Evolutionary conservation across 2,797 vertebrate species (phyloP).

Genomic region (Cynopterus sphinx): DNA sequence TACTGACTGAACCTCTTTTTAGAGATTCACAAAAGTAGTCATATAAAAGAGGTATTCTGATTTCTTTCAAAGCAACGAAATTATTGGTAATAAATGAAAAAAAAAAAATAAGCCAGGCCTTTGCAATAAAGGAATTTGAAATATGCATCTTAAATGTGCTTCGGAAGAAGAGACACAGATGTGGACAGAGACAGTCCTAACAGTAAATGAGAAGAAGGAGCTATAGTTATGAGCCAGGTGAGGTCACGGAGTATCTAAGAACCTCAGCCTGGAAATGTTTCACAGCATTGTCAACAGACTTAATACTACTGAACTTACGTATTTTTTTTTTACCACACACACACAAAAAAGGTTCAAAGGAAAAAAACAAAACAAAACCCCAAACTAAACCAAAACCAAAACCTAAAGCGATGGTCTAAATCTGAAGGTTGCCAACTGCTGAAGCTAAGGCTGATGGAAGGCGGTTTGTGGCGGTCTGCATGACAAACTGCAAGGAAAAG

Average conservation of each 20-base stretch:
- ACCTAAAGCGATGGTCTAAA: not conserved
- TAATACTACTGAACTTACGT: not conserved
- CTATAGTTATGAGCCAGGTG: not conserved
- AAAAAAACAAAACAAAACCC: not conserved
- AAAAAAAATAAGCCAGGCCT: not conserved
- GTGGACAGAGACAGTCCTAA: not conserved
- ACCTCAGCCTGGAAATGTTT: not conserved
- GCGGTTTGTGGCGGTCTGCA: not conserved
- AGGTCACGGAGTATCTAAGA: not conserved
- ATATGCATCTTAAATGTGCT: not conserved
- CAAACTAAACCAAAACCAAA: not conserved
- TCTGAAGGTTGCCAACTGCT: not conserved
- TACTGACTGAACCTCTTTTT: slow-evolving; percentile 22
- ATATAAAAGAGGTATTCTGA: not conserved
- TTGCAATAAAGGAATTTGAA: not conserved
- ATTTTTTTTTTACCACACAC: not conserved
- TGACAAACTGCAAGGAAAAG: not conserved
- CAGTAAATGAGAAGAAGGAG: not conserved
- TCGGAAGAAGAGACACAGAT: not conserved
- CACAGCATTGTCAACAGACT: not conserved
- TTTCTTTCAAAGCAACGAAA: slow-evolving; percentile 9
- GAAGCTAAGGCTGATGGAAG: not conserved
- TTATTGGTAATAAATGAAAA: not conserved
- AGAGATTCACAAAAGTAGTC: slow-evolving; percentile 1
- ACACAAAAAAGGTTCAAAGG: not conserved